These are phyloP conservation scores for Didymodactylos carnosus DNA, from an alignment of 2,888 invertebrate genomes.

Conservation along the genomic window DNA sequence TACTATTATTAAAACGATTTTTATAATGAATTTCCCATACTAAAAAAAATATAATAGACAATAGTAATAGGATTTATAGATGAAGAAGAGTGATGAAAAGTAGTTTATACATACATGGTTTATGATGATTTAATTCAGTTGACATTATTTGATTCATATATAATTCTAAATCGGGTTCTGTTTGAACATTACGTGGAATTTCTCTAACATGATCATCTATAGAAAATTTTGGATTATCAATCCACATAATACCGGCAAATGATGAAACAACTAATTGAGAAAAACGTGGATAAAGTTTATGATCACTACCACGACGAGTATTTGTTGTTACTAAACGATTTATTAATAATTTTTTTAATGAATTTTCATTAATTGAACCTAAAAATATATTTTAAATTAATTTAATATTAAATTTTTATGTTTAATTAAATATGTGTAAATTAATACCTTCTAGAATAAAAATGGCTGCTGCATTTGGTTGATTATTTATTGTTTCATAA, in stretches of 20 bases:
- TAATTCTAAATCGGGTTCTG: not conserved
- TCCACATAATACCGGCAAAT: not conserved
- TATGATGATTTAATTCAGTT: not conserved
- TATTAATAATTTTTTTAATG: not conserved
- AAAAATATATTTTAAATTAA: not conserved
- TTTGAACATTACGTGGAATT: not conserved
- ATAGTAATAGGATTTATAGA: no score
- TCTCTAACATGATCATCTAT: not conserved
- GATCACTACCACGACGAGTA: not conserved
- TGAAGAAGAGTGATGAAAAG: no score
- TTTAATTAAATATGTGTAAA: not conserved
- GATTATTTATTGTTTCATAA: not conserved
- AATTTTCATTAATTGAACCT: not conserved
- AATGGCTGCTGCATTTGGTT: not conserved
- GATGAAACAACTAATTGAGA: not conserved
- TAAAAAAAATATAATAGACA: no score
- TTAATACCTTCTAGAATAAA: not conserved
- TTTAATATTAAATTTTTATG: not conserved
- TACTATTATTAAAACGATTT: not conserved
- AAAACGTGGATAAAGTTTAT: not conserved
- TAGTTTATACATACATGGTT: no score
- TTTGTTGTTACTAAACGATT: not conserved
- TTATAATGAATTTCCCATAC: not conserved
- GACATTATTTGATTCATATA: not conserved
- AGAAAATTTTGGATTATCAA: not conserved